phyloP scores from a whole-genome alignment of 2,113 vertebrate species.

The Neopipo cinnamomea region DNA sequence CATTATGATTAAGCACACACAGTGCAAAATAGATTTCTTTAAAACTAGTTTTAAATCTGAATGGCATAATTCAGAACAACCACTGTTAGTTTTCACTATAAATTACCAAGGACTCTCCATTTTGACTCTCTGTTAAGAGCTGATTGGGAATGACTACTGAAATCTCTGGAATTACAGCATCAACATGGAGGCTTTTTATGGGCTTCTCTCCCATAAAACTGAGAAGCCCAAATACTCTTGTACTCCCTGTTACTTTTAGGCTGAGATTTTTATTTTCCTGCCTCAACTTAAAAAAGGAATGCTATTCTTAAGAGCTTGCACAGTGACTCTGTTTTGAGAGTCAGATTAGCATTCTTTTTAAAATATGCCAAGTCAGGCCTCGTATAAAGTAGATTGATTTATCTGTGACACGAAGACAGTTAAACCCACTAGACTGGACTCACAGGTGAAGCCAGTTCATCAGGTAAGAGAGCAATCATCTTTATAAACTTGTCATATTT shows the following conservation, averaged over 20 bases:
- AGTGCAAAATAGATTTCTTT: background rate
- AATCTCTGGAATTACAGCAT: background rate
- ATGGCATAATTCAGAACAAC: background rate
- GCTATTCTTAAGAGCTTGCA: background rate
- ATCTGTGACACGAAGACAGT: background rate
- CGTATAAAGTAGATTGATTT: background rate
- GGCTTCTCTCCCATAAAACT: background rate
- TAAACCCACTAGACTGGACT: background rate
- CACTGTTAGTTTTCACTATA: background rate
- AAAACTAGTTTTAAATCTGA: background rate
- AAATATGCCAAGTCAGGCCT: conserved; percentile 29
- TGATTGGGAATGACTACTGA: background rate
- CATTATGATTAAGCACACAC: background rate
- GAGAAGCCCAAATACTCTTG: background rate
- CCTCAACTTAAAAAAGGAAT: background rate
- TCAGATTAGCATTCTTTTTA: background rate
- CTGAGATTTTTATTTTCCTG: background rate
- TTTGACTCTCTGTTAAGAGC: background rate
- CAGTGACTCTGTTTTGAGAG: background rate
- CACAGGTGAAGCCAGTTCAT: conserved; percentile 5
- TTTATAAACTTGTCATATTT: background rate
- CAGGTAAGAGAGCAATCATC: background rate
- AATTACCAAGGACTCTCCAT: background rate
- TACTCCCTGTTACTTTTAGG: background rate
- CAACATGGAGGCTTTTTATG: background rate